Evolutionary conservation across 2,113 vertebrate species (phyloP), one percentile per base, ranked within the genome.

Genomic region (Macquaria ambigua): DNA sequence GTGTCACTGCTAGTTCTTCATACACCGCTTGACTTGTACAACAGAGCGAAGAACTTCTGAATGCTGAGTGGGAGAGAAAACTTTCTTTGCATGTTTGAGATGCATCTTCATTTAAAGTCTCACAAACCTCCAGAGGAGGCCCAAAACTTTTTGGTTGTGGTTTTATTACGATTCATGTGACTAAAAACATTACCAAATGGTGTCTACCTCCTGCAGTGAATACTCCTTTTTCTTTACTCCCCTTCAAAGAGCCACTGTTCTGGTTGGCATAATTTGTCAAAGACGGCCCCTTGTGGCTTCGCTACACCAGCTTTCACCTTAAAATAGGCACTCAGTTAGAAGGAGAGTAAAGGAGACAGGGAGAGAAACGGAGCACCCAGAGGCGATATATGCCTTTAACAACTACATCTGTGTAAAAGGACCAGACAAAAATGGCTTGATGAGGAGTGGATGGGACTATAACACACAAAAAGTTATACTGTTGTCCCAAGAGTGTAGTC

Each of bases 311-410:
- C 86, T 81, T 86, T 90, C 83, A 86, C 81, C 87, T 76, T 93
- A 89, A 94, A 93, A 93, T 90, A 93, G 90, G 66, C 61, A 59
- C 77, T 84, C 63, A 10, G 14, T 70, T 34, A 48, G 82, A 85
- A 86, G 85, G 79, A 81, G 83, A 82, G 82, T 58, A 69, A 53
- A 62, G 74, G 77, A 83, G 75, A 88, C 68, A 55, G 50, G 61
- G 82, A 46, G 68, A 53, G 79, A 82, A 75, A 66, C 64, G 28
- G 75, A 81, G 73, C 74, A 70, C 53, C 90, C 71, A 0, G 37
- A 82, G 88, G 87, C 87, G 1, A 86, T 21, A 23, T 37, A 23
- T 39, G 66, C 48, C 76, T 89, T 89, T 82, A 82, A 90, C 66
- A 81, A 69, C 52, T 46, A 82, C 5, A 75, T 88, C 58, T 53